Base-by-base conservation (phyloP, 2,113 vertebrate genomes). In the Ctenodactylus gundi region DNA sequence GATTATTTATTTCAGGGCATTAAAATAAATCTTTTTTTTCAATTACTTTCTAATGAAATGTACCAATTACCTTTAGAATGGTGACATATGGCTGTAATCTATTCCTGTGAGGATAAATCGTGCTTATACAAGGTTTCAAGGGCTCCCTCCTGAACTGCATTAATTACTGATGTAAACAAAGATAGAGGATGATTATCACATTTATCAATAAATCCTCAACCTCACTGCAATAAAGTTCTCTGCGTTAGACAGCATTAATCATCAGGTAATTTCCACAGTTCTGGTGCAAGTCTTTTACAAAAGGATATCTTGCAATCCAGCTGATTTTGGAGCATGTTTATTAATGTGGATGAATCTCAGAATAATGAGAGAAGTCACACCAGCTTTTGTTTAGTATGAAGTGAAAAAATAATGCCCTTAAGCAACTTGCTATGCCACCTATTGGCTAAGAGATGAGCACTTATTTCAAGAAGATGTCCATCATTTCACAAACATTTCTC, bases 31-130 rank as follows among this genome's bases (percentile, higher is more conserved):
- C 97, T 96, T 97, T 96, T 97, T 97, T 97, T 98, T 97, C 97
- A 98, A 97, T 98, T 98, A 98, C 96, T 92, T 96, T 97, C 95
- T 98, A 98, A 98, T 98, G 98, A 98, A 98, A 98, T 96, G 95
- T 94, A 95, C 96, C 98, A 98, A 97, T 98, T 98, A 98, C 96
- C 97, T 97, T 98, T 98, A 97, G 97, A 98, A 97, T 93, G 95
- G 96, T 96, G 97, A 98, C 97, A 98, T 98, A 97, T 96, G 97
- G 97, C 96, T 97, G 88, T 95, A 96, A 97, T 98, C 96, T 97
- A 91, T 97, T 97, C 97, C 94, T 97, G 91, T 86, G 96, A 90
- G 97, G 97, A 98, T 98, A 98, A 98, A 98, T 98, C 95, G 97
- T 97, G 68, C 91, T 97, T 96, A 97, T 90, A 97, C 86, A 97